These are phyloP conservation scores for Toxostoma redivivum DNA, from an alignment of 2,113 vertebrate species.

Conservation along the genomic window DNA sequence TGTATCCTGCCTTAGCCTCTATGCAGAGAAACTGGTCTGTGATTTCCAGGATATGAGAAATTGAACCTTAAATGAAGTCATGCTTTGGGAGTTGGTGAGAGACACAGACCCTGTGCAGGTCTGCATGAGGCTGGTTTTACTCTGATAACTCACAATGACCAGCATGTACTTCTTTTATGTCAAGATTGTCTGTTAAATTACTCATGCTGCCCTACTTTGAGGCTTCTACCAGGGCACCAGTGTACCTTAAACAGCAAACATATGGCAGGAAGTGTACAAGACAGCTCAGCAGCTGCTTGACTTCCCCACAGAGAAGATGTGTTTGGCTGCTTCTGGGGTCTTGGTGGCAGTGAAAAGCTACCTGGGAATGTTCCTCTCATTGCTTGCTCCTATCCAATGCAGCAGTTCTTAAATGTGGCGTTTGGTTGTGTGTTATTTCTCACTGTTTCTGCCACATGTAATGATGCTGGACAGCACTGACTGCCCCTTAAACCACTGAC, in stretches of 20 bases:
- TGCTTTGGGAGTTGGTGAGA: not conserved
- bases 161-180: not conserved
- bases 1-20: not conserved
- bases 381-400: not conserved
- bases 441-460: not conserved
- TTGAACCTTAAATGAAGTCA: not conserved
- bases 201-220: not conserved
- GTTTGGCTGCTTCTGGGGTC: not conserved
- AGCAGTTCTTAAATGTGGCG: not conserved
- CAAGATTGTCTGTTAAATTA: not conserved
- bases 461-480: not conserved
- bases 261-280: not conserved
- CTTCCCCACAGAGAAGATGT: not conserved
- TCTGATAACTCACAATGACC: rapidly evolving
- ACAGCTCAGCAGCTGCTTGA: not conserved
- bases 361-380: not conserved
- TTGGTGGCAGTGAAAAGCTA: not conserved
- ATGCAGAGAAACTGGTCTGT: not conserved
- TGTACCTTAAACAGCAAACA: not conserved
- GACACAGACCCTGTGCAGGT: not conserved
- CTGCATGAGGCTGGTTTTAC: not conserved
- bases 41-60: not conserved
- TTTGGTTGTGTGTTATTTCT: not conserved
- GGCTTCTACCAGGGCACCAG: not conserved
- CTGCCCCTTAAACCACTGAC: not conserved